Conservation (phyloP, 2,113 vertebrate genomes). For the Jaculus jaculus region DNA sequence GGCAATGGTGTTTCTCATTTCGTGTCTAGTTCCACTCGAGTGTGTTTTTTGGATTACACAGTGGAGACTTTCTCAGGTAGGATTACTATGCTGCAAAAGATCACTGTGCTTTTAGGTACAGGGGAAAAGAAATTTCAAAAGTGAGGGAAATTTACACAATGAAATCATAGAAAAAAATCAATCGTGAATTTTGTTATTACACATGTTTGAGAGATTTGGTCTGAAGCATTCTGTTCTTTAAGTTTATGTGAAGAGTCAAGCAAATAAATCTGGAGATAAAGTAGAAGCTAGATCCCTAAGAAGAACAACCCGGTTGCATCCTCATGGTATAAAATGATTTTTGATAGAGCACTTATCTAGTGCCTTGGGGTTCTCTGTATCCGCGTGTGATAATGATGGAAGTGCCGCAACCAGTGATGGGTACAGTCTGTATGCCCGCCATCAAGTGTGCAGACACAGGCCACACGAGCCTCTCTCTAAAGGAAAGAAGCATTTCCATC, state of each 20-base stretch:
- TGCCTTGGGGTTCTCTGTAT: neutral
- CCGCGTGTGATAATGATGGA: neutral
- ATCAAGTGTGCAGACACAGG: too few relatives aligned
- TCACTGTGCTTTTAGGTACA: neutral
- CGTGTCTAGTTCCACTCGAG: neutral
- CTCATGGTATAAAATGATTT: neutral
- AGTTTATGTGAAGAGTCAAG: neutral
- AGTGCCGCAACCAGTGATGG: neutral
- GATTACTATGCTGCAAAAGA: neutral
- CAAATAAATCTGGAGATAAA: neutral
- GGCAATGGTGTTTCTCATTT: neutral
- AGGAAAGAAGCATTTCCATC: neutral
- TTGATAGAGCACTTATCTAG: neutral
- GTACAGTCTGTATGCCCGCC: neutral
- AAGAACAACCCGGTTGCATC: neutral
- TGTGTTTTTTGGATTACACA: neutral
- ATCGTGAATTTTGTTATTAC: neutral
- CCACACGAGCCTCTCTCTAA: neutral
- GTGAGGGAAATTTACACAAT: neutral
- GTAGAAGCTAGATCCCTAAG: neutral
- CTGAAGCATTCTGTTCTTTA: neutral
- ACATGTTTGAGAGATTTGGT: neutral
- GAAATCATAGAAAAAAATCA: neutral
- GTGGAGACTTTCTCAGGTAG: neutral
- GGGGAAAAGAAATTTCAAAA: neutral